phyloP scores from a whole-genome alignment of 2,113 vertebrate species.

The Epinephelus moara region DNA sequence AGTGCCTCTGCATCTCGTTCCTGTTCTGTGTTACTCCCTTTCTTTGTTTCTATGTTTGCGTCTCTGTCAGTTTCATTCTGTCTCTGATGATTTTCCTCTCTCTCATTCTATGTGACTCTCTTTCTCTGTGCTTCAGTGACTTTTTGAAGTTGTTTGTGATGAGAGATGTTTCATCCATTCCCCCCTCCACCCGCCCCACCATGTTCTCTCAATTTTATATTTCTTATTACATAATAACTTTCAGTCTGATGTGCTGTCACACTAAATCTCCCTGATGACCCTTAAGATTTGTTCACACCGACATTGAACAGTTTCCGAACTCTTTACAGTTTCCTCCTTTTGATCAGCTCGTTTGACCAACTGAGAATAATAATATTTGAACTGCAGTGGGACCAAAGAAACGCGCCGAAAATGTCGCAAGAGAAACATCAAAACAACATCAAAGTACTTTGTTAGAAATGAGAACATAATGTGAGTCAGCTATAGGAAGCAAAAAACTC shows the following conservation, averaged over 20 bases:
- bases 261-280: conserved; percentile 24
- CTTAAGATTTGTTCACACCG: conserved; percentile 1
- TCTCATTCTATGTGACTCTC: conserved; percentile 36
- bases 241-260: conserved; percentile 34
- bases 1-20: conserved; percentile 5
- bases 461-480: conserved; percentile 1
- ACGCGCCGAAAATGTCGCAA: not conserved
- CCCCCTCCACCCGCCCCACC: not conserved
- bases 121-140: conserved; percentile 26
- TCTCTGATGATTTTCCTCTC: conserved; percentile 45
- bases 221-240: conserved; percentile 30
- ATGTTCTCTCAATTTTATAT: not conserved
- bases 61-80: conserved; percentile 38
- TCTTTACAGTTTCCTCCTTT: conserved; percentile 28
- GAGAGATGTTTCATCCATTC: conserved; percentile 32
- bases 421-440: conserved; percentile 20
- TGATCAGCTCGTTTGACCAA: conserved; percentile 35
- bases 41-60: conserved; percentile 13
- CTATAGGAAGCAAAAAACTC: not conserved
- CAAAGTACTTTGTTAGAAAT: conserved; percentile 26
- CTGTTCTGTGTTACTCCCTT: conserved; percentile 25
- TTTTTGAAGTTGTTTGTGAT: conserved; percentile 57
- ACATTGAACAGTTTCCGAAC: conserved; percentile 24
- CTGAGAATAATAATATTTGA: conserved; percentile 32
- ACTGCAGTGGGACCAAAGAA: conserved; percentile 11